Conservation (phyloP, 2,797 vertebrate genomes). For the Acipenser ruthenus region DNA sequence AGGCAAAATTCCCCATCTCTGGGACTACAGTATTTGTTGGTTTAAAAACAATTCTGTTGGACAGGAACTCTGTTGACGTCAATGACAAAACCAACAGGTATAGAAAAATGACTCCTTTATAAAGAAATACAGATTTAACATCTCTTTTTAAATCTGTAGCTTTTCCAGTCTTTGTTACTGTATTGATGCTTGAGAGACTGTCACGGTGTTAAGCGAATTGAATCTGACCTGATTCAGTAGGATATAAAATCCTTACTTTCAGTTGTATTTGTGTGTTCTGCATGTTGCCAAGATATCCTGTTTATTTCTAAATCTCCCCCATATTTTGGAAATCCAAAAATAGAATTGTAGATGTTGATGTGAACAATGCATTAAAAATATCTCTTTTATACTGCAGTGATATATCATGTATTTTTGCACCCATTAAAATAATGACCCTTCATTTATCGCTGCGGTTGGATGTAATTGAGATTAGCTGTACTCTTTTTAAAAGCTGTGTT, state of each 20-base stretch:
- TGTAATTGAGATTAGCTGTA: background rate
- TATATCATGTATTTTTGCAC: background rate
- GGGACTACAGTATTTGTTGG: no score
- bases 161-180: no score
- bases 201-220: background rate
- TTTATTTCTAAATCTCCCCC: background rate
- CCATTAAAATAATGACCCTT: constrained; percentile 5
- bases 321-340: background rate
- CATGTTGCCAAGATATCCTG: background rate
- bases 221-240: background rate
- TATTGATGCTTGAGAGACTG: no score
- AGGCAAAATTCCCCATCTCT: no score
- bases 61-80: no score
- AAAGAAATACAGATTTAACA: background rate
- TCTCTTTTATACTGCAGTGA: background rate
- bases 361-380: background rate
- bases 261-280: background rate
- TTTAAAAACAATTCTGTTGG: no score
- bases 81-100: background rate
- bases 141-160: no score
- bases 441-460: background rate
- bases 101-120: background rate
- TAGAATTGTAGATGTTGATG: background rate
- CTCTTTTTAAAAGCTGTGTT: background rate
- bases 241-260: background rate